Evolutionary conservation across 2,113 vertebrate genomes (phyloP).

Genomic region (Perca schrenkii): DNA sequence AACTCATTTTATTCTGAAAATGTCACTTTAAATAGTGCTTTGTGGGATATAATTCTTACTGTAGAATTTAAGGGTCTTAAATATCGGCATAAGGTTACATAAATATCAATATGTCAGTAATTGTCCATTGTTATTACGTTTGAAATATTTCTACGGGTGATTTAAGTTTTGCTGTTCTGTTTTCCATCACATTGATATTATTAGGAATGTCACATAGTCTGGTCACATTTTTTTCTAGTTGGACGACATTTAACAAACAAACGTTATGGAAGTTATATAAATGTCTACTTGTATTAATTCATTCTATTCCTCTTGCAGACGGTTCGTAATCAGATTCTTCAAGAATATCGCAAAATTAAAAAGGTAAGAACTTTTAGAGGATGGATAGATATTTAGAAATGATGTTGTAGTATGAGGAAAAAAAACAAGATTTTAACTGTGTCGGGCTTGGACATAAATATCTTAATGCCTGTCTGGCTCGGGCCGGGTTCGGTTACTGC

Average conservation of each 20-base stretch:
- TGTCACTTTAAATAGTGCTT: background rate
- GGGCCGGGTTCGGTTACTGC: too few relatives aligned
- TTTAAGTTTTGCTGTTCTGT: background rate
- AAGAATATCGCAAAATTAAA: conserved; percentile 94
- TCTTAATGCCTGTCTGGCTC: too few relatives aligned
- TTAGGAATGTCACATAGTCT: background rate
- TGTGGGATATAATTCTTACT: background rate
- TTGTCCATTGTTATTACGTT: background rate
- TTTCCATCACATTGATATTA: background rate
- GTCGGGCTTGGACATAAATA: too few relatives aligned
- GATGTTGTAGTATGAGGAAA: too few relatives aligned
- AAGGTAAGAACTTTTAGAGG: conserved; percentile 82
- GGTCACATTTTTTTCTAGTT: too few relatives aligned
- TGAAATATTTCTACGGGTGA: background rate
- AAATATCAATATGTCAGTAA: background rate
- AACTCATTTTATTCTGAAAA: background rate
- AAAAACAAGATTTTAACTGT: too few relatives aligned
- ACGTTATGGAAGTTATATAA: background rate
- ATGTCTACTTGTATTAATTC: background rate
- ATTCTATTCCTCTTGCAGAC: conserved; percentile 79
- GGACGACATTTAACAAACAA: background rate
- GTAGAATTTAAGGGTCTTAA: background rate
- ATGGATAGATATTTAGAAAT: too few relatives aligned
- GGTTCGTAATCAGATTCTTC: conserved; percentile 92
- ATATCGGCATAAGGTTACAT: background rate